Percentiles rank a stretch among this genome's conserved stretches.
phyloP scores from a whole-genome alignment of 2,797 vertebrate genomes.

The Lophius americanus region DNA sequence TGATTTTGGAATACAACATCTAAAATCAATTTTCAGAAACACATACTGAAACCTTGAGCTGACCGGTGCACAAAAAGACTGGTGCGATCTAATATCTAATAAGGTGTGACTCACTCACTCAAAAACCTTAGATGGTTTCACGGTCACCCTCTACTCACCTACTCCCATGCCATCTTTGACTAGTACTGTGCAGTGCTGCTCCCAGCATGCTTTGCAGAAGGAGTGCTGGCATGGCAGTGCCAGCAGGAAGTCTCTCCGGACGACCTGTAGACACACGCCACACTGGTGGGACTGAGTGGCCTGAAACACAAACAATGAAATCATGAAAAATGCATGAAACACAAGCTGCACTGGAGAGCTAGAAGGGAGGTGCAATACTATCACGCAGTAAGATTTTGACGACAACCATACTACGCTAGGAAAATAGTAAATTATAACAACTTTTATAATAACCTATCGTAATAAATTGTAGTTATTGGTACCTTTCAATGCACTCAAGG shows the following conservation, averaged over 20 bases:
- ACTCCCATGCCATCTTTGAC: constrained; percentile 98
- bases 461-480: too few species aligned
- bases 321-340: background rate
- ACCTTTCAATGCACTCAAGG: too few species aligned
- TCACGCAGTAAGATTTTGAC: too few species aligned
- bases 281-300: constrained; percentile 92
- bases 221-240: constrained; percentile 96
- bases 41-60: background rate
- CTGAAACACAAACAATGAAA: constrained; percentile 64
- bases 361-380: background rate
- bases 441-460: too few species aligned
- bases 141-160: constrained; percentile 83
- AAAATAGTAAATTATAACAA: too few species aligned
- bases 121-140: constrained; percentile 25
- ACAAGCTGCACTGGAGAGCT: background rate
- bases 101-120: constrained; percentile 36
- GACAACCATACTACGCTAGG: too few species aligned
- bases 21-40: too few species aligned
- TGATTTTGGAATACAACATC: too few species aligned
- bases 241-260: constrained; percentile 93
- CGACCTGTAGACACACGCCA: constrained; percentile 97
- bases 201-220: constrained; percentile 99
- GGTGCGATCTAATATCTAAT: constrained; percentile 21
- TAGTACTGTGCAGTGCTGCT: constrained; percentile 97
- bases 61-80: constrained; percentile 12